phyloP scores from a whole-genome alignment of 2,888 invertebrate species.

The Cephus nigrinus region DNA sequence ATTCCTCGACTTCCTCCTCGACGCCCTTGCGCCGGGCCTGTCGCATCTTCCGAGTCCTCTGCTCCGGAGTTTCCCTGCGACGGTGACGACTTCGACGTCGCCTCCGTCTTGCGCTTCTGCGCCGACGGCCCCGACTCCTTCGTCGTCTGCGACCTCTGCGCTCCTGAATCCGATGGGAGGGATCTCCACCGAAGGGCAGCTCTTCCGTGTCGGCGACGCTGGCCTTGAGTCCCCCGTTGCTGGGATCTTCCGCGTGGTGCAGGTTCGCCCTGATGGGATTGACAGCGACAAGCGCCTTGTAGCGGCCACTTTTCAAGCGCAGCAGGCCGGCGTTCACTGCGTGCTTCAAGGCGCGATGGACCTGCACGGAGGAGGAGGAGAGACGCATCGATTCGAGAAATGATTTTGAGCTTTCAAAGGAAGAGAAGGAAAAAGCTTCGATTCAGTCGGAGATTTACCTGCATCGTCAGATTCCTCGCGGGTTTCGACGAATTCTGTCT shows the following conservation, averaged over 20 bases:
- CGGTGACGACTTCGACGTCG: constrained; percentile 8
- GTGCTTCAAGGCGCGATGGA: constrained; percentile 50
- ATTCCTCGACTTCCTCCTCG: not conserved
- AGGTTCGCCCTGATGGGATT: constrained; percentile 23
- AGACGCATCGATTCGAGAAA: not conserved
- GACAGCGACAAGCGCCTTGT: constrained; percentile 42
- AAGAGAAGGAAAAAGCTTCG: not conserved
- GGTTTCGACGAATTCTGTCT: constrained; percentile 30
- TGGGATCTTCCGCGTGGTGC: constrained; percentile 13
- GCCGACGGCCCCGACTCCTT: constrained; percentile 1
- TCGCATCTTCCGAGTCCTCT: constrained; percentile 15
- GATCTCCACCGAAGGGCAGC: constrained; percentile 18
- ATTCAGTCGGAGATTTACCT: constrained; percentile 33
- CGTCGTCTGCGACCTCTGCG: constrained; percentile 12
- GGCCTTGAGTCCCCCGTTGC: not conserved
- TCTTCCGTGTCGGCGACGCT: constrained; percentile 1
- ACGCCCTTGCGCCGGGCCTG: constrained; percentile 10
- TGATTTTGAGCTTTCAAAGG: not conserved
- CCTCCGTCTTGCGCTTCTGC: not conserved
- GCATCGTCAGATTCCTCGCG: constrained; percentile 45
- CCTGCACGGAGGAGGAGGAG: constrained; percentile 27
- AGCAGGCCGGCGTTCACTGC: constrained; percentile 51
- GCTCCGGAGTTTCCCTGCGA: constrained; percentile 1
- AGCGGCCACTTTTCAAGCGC: constrained; percentile 47
- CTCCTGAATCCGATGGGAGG: constrained; percentile 20